phyloP scores from a whole-genome alignment of 2,888 invertebrate genomes.

The Aphidius colemani region DNA sequence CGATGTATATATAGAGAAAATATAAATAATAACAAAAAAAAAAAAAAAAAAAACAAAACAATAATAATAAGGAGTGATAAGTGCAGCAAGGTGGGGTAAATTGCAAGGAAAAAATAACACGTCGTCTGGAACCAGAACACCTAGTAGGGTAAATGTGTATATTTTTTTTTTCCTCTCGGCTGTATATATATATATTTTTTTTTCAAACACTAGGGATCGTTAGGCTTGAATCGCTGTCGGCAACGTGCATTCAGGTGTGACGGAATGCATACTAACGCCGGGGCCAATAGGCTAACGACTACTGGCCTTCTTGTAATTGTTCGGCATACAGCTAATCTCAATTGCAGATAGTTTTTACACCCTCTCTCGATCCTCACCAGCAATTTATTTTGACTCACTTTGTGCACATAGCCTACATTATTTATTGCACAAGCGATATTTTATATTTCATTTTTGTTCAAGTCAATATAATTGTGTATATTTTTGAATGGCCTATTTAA shows the following conservation, averaged over 20 bases:
- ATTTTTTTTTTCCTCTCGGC: background rate
- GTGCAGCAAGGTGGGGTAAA: background rate
- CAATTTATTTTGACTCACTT: too few species aligned
- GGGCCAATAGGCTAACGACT: constrained; percentile 57
- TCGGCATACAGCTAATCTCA: constrained; percentile 43
- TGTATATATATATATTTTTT: background rate
- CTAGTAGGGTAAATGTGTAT: constrained; percentile 3
- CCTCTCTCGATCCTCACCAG: background rate
- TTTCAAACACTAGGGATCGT: constrained; percentile 11
- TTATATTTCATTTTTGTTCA: too few species aligned
- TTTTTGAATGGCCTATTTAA: too few species aligned
- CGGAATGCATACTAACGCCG: constrained; percentile 53
- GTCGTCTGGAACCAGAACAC: constrained; percentile 2
- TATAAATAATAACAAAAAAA: constrained; percentile 5
- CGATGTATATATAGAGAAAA: constrained; percentile 4
- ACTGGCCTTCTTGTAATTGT: constrained; percentile 56
- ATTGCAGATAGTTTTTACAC: constrained; percentile 33
- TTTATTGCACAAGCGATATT: too few species aligned
- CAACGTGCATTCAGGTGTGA: constrained; percentile 50
- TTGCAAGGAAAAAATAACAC: constrained; percentile 18
- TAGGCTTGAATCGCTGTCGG: constrained; percentile 27
- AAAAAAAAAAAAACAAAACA: background rate
- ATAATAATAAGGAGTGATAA: constrained; percentile 10
- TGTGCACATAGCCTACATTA: too few species aligned
- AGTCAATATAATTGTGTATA: too few species aligned